Base-by-base conservation (phyloP, 2,797 vertebrate species). In the Rhincodon typus region DNA sequence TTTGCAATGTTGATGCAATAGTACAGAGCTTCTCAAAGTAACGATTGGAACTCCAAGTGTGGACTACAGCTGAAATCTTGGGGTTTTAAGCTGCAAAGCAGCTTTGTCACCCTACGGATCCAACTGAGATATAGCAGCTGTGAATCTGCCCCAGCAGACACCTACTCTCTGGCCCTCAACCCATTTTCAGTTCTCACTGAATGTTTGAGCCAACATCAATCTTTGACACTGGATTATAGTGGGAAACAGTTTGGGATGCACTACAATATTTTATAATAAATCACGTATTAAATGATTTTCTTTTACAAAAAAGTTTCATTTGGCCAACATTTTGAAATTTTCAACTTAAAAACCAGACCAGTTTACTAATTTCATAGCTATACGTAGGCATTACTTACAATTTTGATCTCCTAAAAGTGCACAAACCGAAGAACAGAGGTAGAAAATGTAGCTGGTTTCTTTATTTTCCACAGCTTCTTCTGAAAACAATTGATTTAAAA, bases 401-500 rank as follows among this genome's bases (percentile, higher is more conserved):
- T 95, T 50, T 10, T 95, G 42, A 95, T 95, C 46, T 53, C 70
- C 70, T 34, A 95, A 95, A 95, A 95, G 94, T 17, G 94, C 46
- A 95, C 42, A 77, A 42, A 95, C 46, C 19, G 46, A 95, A 53
- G 69, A 95, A 95, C 94, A 57, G 17, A 95, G 70, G 70, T 15
- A 19, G 21, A 30, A 50, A 53, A 77, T 77, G 27, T 70, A 77
- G 70, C 50, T n/a, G 42, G 34, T 95, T 38, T 95, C 46, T 30
- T 30, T 12, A 95, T 77, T 95, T 77, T 74, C 23, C 34, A 53
- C 12, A 50, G 46, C 46, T 50, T 72, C 25, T 94, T 77, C 94
- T 19, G 70, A 46, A 74, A 95, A 95, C 30, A 95, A 74, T 57
- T 95, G 94, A 46, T 95, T 77, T 72, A 95, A 53, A 95, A 72